Percentiles rank a stretch among this genome's conserved stretches.
Conservation (phyloP, 2,797 vertebrate species). For the Clamator glandarius region DNA sequence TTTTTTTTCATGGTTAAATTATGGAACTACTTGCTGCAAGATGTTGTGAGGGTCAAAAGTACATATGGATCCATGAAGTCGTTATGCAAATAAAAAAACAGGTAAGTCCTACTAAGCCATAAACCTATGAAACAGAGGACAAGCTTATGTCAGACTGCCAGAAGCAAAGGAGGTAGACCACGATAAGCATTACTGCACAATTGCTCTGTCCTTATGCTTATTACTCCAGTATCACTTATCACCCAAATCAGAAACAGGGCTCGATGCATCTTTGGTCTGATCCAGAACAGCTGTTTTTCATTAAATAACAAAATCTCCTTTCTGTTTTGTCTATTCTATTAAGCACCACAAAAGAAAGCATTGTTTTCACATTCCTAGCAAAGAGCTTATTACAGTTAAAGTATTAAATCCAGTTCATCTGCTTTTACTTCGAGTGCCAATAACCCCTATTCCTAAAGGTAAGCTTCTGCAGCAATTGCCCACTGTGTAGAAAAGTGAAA, state of each 20-base stretch:
- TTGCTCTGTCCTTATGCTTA: neutral
- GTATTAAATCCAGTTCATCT: slow-evolving; percentile 54
- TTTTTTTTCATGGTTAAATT: neutral
- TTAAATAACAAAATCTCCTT: slow-evolving; percentile 38
- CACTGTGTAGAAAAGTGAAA: neutral
- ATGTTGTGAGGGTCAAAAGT: neutral
- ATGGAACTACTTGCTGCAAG: neutral
- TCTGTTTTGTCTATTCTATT: slow-evolving; percentile 48
- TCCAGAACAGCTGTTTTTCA: slow-evolving; percentile 49
- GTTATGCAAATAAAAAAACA: slow-evolving; percentile 14
- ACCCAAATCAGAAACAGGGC: slow-evolving; percentile 36
- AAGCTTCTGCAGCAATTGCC: neutral
- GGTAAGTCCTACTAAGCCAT: neutral
- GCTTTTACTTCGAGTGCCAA: slow-evolving; percentile 7
- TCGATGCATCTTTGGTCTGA: slow-evolving; percentile 17
- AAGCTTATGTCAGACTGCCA: neutral
- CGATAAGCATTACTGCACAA: neutral
- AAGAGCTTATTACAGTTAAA: slow-evolving; percentile 38
- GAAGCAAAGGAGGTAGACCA: neutral
- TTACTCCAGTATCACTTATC: slow-evolving; percentile 29
- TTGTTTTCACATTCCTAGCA: slow-evolving; percentile 49
- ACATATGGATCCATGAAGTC: neutral
- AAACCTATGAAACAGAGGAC: slow-evolving; percentile 16
- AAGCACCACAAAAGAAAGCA: slow-evolving; percentile 40
- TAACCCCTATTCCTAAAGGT: neutral